Conservation (phyloP, 2,888 invertebrate species). For the Ganaspis brasiliensis region DNA sequence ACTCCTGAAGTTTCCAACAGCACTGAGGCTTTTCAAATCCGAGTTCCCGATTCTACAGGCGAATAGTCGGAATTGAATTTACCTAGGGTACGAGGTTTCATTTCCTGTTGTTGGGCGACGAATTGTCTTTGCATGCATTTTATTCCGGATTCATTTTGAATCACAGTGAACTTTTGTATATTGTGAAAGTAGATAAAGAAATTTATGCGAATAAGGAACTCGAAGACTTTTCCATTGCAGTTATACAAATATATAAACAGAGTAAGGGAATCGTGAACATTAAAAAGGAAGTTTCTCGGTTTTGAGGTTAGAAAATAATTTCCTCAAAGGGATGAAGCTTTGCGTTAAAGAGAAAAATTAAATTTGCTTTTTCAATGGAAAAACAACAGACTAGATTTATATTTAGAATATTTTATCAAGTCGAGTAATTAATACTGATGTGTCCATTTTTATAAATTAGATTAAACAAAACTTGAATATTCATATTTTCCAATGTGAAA, state of each 20-base stretch:
- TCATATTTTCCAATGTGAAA: too few species aligned
- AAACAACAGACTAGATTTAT: too few species aligned
- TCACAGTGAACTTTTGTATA: constrained; percentile 5
- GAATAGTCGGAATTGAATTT: constrained; percentile 44
- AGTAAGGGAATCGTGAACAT: not conserved
- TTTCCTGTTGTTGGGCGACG: constrained; percentile 47
- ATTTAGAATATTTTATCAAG: too few species aligned
- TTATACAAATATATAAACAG: not conserved
- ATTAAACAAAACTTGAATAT: too few species aligned
- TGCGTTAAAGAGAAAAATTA: too few species aligned
- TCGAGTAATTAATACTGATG: too few species aligned
- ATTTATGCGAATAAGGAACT: constrained; percentile 18
- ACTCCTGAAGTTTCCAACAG: constrained; percentile 36
- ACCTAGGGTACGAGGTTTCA: constrained; percentile 44
- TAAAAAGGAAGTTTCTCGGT: not conserved
- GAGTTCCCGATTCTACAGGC: constrained; percentile 40
- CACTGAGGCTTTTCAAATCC: constrained; percentile 45
- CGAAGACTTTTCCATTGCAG: not conserved
- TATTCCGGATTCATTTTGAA: constrained; percentile 30
- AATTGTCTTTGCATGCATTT: constrained; percentile 49
- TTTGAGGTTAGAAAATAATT: not conserved
- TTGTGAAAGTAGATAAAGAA: constrained; percentile 13
- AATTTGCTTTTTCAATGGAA: too few species aligned
- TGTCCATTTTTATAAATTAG: too few species aligned
- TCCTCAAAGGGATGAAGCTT: not conserved